Evolutionary conservation across 2,113 vertebrate genomes (phyloP).

Genomic region (Scomber scombrus): DNA sequence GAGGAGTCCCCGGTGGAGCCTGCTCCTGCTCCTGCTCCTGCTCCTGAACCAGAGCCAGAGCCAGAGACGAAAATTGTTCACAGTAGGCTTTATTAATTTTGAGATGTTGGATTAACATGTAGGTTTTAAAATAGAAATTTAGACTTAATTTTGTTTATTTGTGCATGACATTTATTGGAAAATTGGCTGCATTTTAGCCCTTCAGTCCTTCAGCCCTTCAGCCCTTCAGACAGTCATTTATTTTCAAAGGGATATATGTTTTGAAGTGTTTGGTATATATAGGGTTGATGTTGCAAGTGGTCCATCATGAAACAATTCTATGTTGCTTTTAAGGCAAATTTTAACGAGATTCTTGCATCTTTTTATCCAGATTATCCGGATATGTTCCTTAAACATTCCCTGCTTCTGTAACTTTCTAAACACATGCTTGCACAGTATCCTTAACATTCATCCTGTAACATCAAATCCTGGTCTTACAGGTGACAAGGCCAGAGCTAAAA

Average conservation of each 20-base stretch:
- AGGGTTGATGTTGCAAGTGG: background rate
- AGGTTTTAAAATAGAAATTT: background rate
- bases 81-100: constrained; percentile 74
- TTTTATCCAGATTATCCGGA: background rate
- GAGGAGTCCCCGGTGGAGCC: constrained; percentile 41
- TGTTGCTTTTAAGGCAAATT: background rate
- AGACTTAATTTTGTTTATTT: background rate
- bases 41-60: constrained; percentile 50
- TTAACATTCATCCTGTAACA: background rate
- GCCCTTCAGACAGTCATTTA: background rate
- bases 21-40: constrained; percentile 46
- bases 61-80: constrained; percentile 63
- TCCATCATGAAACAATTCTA: background rate
- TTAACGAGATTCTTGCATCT: background rate
- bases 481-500: background rate
- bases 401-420: constrained; percentile 6
- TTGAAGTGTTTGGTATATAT: background rate
- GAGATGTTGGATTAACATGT: background rate
- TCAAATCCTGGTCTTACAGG: background rate
- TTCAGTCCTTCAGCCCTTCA: background rate
- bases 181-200: background rate
- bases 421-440: background rate
- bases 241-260: background rate
- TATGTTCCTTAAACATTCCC: too few relatives aligned
- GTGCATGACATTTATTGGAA: background rate